phyloP scores from a whole-genome alignment of 2,888 invertebrate genomes.

The Uropetala carovei region DNA sequence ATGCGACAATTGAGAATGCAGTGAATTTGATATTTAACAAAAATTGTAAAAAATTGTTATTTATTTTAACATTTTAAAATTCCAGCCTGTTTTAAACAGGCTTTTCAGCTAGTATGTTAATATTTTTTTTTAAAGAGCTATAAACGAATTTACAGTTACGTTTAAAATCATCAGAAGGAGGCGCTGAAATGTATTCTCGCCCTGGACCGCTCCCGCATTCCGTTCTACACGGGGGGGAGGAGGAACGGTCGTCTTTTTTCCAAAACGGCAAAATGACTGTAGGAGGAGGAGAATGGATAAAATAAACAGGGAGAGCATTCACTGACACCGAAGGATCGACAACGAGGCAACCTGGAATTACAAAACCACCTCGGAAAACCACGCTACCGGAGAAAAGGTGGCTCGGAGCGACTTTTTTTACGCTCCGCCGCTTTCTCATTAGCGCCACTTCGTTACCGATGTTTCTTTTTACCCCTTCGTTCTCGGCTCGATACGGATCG shows the following conservation, averaged over 20 bases:
- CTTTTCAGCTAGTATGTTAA: no score
- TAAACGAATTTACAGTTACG: no score
- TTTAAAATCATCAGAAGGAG: no score
- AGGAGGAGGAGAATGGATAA: not conserved
- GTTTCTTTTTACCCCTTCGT: not conserved
- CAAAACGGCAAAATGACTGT: not conserved
- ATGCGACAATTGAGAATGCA: no score
- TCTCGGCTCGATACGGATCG: not conserved
- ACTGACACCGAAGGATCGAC: not conserved
- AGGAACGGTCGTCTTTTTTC: not conserved
- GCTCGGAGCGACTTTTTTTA: not conserved
- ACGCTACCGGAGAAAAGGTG: not conserved
- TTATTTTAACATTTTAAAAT: no score
- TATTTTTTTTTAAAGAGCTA: no score
- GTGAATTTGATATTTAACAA: no score
- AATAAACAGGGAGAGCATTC: not conserved
- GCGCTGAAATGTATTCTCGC: no score
- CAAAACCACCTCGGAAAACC: not conserved
- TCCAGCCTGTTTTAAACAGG: no score
- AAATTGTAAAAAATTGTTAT: no score
- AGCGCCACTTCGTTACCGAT: not conserved
- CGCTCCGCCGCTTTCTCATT: not conserved
- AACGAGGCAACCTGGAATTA: not conserved
- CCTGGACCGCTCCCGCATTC: no score
- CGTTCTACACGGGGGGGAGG: no score